Evolutionary conservation across 2,888 invertebrate species (phyloP).

Genomic region (Alcis repandata): DNA sequence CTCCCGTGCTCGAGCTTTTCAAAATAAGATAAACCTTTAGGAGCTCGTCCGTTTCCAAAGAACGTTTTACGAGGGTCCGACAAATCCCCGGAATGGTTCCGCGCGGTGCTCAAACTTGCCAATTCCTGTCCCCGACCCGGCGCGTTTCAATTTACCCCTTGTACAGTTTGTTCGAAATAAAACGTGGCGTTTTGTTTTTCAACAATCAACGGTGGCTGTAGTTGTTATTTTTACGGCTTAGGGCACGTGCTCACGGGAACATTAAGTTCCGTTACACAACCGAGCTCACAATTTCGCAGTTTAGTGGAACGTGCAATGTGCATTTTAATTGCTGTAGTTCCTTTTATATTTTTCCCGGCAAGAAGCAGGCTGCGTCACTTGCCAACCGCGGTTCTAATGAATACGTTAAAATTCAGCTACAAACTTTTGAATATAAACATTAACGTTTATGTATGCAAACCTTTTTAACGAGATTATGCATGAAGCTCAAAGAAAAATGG

Average conservation of each 20-base stretch:
- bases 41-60: conserved; percentile 61
- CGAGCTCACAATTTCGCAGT: conserved; percentile 32
- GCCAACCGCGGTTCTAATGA: conserved; percentile 25
- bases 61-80: conserved; percentile 76
- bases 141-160: conserved; percentile 77
- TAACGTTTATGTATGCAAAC: conserved; percentile 24
- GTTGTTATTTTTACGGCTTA: conserved; percentile 66
- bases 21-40: conserved; percentile 71
- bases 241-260: conserved; percentile 52
- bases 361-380: conserved; percentile 13
- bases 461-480: conserved; percentile 27
- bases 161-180: conserved; percentile 66
- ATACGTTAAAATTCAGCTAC: conserved; percentile 22
- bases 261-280: conserved; percentile 45
- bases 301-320: conserved; percentile 35
- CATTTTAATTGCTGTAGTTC: conserved; percentile 38
- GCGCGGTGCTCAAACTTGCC: conserved; percentile 67
- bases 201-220: conserved; percentile 55
- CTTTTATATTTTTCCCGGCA: conserved; percentile 16
- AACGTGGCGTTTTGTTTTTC: conserved; percentile 68
- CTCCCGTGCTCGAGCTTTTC: conserved; percentile 56
- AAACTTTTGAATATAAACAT: conserved; percentile 20
- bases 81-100: conserved; percentile 69
- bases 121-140: conserved; percentile 65
- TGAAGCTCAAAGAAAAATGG: conserved; percentile 10